Evolutionary conservation across 2,888 invertebrate genomes (phyloP).

Genomic region (Erpobdella octoculata): DNA sequence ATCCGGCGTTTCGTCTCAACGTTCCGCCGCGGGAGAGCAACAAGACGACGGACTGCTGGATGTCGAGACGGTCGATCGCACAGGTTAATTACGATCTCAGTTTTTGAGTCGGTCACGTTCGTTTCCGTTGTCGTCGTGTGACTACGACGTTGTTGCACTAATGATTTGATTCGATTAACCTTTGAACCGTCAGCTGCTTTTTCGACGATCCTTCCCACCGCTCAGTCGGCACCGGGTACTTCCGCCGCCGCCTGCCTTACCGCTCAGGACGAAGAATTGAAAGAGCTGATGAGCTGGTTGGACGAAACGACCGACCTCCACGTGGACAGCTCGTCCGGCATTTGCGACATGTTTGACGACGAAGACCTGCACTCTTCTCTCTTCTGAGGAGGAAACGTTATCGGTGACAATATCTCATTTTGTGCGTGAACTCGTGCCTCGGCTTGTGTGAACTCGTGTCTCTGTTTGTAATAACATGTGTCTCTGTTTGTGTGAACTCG

Average conservation of each 20-base stretch:
- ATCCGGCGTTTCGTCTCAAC: no score
- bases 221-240: background rate
- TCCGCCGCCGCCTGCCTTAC: background rate
- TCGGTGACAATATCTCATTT: no score
- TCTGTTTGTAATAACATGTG: no score
- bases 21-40: no score
- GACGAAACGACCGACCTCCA: background rate
- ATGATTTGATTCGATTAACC: background rate
- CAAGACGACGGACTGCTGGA: no score
- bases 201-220: background rate
- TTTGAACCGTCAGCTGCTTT: background rate
- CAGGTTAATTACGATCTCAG: background rate
- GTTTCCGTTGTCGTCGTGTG: no score
- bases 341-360: slow-evolving; percentile 10
- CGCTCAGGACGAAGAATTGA: background rate
- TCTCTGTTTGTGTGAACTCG: no score
- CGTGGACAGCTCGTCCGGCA: background rate
- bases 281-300: slow-evolving; percentile 6
- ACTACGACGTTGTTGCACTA: no score
- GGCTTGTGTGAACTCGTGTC: no score
- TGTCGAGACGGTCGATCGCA: background rate
- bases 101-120: background rate
- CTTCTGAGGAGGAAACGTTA: background rate
- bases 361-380: background rate
- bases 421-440: no score